Evolutionary conservation across 1,140 invertebrate species (phyloP), one percentile per base, ranked within the genome.

Genomic region (Nebria ingens): DNA sequence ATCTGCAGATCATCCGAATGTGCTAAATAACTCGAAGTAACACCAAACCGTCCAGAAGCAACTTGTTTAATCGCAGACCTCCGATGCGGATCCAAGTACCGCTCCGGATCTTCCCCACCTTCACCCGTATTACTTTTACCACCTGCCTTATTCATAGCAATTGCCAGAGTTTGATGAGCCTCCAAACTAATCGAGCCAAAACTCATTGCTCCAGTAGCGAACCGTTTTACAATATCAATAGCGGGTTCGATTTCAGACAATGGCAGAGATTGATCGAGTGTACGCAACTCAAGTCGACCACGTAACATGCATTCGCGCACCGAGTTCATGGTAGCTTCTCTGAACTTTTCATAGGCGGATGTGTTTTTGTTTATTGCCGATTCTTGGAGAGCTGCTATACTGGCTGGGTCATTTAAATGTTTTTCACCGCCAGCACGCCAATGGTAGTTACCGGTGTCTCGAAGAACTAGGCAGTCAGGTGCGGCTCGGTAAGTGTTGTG

Each of bases 111-210:
- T 80, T 93, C 90, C 55, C 87, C 86, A 56, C 94, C 95, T 74
- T 98, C 95, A 15, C 95, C 95, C 1, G 95, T 98, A 70, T 98
- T 98, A 51, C 93, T 97, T 75, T 97, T 97, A 42, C 86, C 92
- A 1, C 90, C 89, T 25, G 88, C 75, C 60, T 78, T 73, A 71
- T 99, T 99, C 97, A 99, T 99, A 1, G 96, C 96, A 54, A 97
- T 81, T 2, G 97, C 96, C 12, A 99, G 74, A 0, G 95, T 91
- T 21, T 86, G 82, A 75, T 99, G 97, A 0, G 97, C 90, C 75
- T 99, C 97, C 57, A 93, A 72, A 0, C 88, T 91, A 60, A 94
- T 93, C 60, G 86, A 89, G n/a, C 91, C 91, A 73, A 93, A 93
- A 73, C 88, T 91, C 91, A 93, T 94, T 1, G 91, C 90, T 62